phyloP scores from a whole-genome alignment of 2,113 vertebrate genomes.

The Aegypius monachus region DNA sequence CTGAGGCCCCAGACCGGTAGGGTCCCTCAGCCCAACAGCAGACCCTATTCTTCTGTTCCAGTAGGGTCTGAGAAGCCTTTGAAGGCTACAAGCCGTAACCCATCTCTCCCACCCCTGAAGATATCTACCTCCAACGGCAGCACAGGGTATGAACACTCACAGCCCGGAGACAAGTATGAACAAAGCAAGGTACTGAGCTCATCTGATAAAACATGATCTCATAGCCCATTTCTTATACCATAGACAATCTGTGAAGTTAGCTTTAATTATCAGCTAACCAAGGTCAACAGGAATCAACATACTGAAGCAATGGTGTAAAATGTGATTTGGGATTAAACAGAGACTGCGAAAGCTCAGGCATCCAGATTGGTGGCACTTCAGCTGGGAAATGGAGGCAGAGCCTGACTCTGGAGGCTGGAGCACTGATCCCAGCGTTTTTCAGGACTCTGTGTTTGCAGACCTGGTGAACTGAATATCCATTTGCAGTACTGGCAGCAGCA shows the following conservation, averaged over 20 bases:
- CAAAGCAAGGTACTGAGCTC: slow-evolving; percentile 76
- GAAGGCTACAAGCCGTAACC: slow-evolving; percentile 79
- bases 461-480: not conserved
- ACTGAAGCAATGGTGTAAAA: not conserved
- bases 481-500: not conserved
- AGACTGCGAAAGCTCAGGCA: not conserved
- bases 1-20: slow-evolving; percentile 81
- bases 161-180: slow-evolving; percentile 84
- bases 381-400: not conserved
- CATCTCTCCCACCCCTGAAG: slow-evolving; percentile 83
- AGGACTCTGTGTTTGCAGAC: not conserved
- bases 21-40: slow-evolving; percentile 76
- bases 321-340: not conserved
- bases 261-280: not conserved
- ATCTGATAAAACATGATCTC: slow-evolving; percentile 10
- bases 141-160: slow-evolving; percentile 84
- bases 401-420: not conserved
- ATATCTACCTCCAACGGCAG: slow-evolving; percentile 92
- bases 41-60: slow-evolving; percentile 85
- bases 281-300: not conserved
- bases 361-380: not conserved
- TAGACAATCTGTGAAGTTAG: not conserved
- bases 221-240: not conserved
- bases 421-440: not conserved
- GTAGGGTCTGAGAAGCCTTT: slow-evolving; percentile 80